phyloP scores from a whole-genome alignment of 2,888 invertebrate species.

The Pachycephus smyrnensis region DNA sequence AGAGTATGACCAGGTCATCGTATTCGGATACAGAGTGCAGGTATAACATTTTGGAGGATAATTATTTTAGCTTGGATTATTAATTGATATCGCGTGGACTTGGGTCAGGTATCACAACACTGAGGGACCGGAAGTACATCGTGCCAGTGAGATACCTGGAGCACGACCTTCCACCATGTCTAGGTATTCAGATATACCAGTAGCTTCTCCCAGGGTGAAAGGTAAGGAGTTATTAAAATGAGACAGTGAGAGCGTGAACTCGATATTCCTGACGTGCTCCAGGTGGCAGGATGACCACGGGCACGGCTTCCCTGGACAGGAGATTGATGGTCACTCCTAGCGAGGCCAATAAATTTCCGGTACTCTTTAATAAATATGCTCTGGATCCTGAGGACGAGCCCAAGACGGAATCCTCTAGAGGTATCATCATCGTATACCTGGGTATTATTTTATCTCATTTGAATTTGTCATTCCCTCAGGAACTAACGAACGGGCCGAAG shows the following conservation, averaged over 20 bases:
- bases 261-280: too few relatives aligned
- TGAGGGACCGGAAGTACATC: too few relatives aligned
- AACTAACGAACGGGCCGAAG: constrained; percentile 4
- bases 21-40: constrained; percentile 82
- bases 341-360: constrained; percentile 70
- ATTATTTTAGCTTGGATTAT: too few relatives aligned
- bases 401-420: constrained; percentile 36
- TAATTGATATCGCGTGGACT: too few relatives aligned
- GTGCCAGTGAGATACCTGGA: too few relatives aligned
- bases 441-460: not conserved
- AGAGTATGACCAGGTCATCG: constrained; percentile 73
- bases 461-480: not conserved
- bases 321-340: constrained; percentile 58
- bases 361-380: constrained; percentile 80
- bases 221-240: not conserved
- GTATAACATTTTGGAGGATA: constrained; percentile 55
- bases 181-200: constrained; percentile 58
- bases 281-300: constrained; percentile 54
- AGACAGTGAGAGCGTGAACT: too few relatives aligned
- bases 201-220: constrained; percentile 34
- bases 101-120: too few relatives aligned
- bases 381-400: constrained; percentile 69
- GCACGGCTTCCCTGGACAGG: constrained; percentile 57
- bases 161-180: constrained; percentile 57
- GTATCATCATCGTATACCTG: constrained; percentile 33